A percentile compares a stretch with the other conserved stretches of the same genome.
Conservation (phyloP, 2,888 invertebrate genomes). For the Margaritifera margaritifera region DNA sequence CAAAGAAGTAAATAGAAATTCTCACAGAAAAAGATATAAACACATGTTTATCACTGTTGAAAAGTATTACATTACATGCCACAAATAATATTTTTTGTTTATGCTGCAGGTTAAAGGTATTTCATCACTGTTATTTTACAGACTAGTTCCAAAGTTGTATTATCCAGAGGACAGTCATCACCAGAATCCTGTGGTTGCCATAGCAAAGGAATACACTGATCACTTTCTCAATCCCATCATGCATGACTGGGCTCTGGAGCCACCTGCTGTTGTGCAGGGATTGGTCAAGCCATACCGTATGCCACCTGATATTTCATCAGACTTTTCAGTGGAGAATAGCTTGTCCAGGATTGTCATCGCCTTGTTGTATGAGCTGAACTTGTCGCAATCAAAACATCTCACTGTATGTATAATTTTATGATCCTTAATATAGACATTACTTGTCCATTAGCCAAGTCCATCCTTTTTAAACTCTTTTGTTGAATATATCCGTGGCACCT, state of each 20-base stretch:
- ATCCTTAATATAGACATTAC: too few species aligned
- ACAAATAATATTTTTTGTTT: too few species aligned
- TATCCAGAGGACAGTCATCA: constrained; percentile 73
- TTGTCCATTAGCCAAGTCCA: too few species aligned
- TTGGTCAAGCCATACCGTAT: constrained; percentile 73
- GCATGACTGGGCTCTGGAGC: constrained; percentile 66
- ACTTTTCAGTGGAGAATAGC: constrained; percentile 74
- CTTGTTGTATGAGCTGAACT: constrained; percentile 76
- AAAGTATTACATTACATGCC: too few species aligned
- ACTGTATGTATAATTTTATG: constrained; percentile 76
- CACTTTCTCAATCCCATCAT: constrained; percentile 67
- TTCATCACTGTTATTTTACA: constrained; percentile 33
- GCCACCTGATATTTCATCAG: constrained; percentile 40
- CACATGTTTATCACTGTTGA: too few species aligned
- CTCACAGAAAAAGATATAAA: too few species aligned
- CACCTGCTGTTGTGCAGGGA: constrained; percentile 75
- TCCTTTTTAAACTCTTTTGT: too few species aligned
- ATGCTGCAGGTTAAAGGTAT: too few species aligned
- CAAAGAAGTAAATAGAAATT: too few species aligned
- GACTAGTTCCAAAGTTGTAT: constrained; percentile 71
- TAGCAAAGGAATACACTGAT: constrained; percentile 72
- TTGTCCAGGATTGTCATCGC: constrained; percentile 77
- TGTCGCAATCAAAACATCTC: constrained; percentile 80
- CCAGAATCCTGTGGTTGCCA: constrained; percentile 76
- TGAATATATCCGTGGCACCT: too few species aligned